Evolutionary conservation across 2,113 vertebrate species (phyloP), one percentile per base, ranked within the genome.

Genomic region (Triplophysa dalaica): DNA sequence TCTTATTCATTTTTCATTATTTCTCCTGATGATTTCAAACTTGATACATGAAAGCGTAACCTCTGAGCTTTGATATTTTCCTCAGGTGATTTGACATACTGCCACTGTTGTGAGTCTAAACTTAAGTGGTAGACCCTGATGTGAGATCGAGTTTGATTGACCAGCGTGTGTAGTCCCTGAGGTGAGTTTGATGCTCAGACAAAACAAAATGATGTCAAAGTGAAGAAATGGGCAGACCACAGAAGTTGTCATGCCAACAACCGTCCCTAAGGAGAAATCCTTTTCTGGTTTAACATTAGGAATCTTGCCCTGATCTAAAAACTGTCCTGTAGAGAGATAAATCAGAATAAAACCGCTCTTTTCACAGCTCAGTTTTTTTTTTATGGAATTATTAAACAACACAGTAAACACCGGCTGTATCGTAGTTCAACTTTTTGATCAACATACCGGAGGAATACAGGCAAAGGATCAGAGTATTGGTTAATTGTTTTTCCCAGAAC

Each of bases 321-420:
- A 66, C 48, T 83, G 75, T 74, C 87, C 76, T 74, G 87, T 89
- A 29, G 66, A n/a, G 79, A 86, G 86, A 92, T 90, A 88, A 64
- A 24, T 24, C 24, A 24, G 22, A 33, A 24, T 19, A 50, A 45
- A 70, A 19, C 63, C 65, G 19, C 70, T 66, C 75, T 75, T 78
- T 29, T 2, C 26, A 29, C 2, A 29, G 26, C 26, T 29, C 26
- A 24, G 24, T 24, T 24, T 24, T 29, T 29, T 29, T 29, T 29
- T 29, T 29, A 29, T 29, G 26, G 26, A 29, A 29, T 29, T 29
- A 29, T 3, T 29, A 29, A 29, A 29, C 26, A 43, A 43, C 38
- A 33, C 19, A 26, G 26, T 77, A 22, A 60, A 58, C 43, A 66
- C 70, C 54, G 33, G 12, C 22, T 80, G 81, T 29, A 29, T 3